Evolutionary conservation across 1,140 invertebrate species (phyloP), one percentile per base, ranked within the genome.

Genomic region (Melanaphis sacchari): DNA sequence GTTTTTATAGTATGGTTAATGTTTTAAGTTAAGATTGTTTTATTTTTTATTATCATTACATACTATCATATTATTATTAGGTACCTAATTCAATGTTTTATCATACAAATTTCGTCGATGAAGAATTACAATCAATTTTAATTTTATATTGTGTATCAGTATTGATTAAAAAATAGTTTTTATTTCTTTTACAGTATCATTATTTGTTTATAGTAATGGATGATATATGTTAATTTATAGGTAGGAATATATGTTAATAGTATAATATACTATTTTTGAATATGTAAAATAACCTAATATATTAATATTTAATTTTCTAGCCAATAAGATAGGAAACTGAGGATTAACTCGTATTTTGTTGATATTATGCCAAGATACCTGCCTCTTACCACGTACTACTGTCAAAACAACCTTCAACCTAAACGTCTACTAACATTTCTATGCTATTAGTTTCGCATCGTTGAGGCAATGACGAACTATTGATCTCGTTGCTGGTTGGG

Each of bases 401-500:
- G 76, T 36, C 36, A 41, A 85, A 85, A 85, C 38, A 85, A 85
- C 84, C 9, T 85, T 85, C 26, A 31, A 85, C 84, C 40, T 85
- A 85, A 85, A 41, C 40, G 84, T 85, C 26, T 81, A 81, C 76
- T 81, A 41, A 43, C 22, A 85, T 85, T 41, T 85, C 84, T 43
- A 85, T 43, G 84, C 38, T 31, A 41, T 85, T 85, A 85, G 40
- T 41, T 40, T 85, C 84, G 84, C 84, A 43, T 85, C 84, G 40
- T 85, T 43, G 84, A 85, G 40, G 84, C 84, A 41, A 85, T 85
- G 84, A 85, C 84, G 40, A 85, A 85, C 40, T 85, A 85, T 85
- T 85, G 84, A 85, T 85, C 40, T 85, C 40, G 26, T 85, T 31
- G 84, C 84, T 85, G 84, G 84, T 85, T 5, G 84, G 24, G 24